Conservation (phyloP, 2,113 vertebrate species). For the Malurus cyaneus region DNA sequence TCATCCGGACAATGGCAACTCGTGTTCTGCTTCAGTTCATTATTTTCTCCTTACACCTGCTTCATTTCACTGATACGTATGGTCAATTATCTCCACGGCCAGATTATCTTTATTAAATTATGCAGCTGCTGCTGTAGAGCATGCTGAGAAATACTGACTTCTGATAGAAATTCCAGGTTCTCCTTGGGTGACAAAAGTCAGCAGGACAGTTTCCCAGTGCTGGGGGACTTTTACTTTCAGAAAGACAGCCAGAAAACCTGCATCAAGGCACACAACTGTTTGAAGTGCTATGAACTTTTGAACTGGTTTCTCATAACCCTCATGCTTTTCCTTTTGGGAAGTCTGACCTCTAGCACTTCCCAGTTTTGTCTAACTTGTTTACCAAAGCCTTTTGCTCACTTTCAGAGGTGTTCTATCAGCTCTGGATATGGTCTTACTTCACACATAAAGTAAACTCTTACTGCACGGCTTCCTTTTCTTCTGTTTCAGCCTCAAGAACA, state of each 20-base stretch:
- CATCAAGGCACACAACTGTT: background rate
- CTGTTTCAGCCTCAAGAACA: background rate
- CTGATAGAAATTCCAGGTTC: background rate
- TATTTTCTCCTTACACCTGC: constrained; percentile 15
- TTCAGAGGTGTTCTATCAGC: background rate
- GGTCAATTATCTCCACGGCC: background rate
- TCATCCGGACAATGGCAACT: background rate
- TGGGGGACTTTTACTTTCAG: background rate
- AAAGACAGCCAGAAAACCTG: background rate
- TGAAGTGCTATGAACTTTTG: background rate
- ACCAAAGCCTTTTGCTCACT: background rate
- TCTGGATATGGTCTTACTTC: background rate
- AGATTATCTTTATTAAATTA: constrained; percentile 19
- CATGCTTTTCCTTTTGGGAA: background rate
- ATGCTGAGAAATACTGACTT: background rate
- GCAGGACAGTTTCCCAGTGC: background rate
- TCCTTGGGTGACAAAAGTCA: background rate
- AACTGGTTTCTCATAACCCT: background rate
- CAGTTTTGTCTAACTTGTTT: background rate
- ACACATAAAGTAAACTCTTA: background rate
- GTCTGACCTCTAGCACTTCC: background rate
- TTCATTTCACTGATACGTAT: background rate
- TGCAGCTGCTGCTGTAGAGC: background rate
- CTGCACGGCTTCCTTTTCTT: background rate
- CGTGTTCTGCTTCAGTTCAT: background rate